phyloP scores from a whole-genome alignment of 2,113 vertebrate species.

The Cololabis saira region DNA sequence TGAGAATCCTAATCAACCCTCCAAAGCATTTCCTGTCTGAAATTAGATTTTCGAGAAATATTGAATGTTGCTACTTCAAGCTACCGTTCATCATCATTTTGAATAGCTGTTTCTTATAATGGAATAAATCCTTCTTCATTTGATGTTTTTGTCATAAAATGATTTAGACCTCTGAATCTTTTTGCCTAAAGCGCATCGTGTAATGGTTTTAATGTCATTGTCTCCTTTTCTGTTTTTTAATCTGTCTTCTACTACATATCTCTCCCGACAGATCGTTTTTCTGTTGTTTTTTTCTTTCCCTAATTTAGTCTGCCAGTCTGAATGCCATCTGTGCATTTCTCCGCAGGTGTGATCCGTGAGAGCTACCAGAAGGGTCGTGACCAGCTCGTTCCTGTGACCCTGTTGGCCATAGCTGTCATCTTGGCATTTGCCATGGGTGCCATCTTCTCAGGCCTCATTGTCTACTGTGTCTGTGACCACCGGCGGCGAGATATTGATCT shows the following conservation, averaged over 20 bases:
- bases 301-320: constrained; percentile 26
- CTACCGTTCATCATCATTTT: constrained; percentile 33
- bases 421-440: constrained; percentile 97
- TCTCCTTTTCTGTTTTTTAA: constrained; percentile 24
- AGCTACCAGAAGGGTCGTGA: constrained; percentile 96
- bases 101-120: constrained; percentile 50
- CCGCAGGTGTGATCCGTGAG: constrained; percentile 96
- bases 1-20: constrained; percentile 67
- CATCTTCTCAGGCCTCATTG: constrained; percentile 94
- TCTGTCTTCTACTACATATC: constrained; percentile 10
- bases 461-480: constrained; percentile 97
- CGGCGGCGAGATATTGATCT: constrained; percentile 88
- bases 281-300: neutral
- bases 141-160: constrained; percentile 53
- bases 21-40: constrained; percentile 59
- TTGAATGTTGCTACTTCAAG: constrained; percentile 55
- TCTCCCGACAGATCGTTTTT: constrained; percentile 22
- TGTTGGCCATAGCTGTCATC: constrained; percentile 95
- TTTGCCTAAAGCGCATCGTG: constrained; percentile 37
- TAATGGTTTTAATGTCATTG: constrained; percentile 42
- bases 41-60: constrained; percentile 62
- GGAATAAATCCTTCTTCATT: constrained; percentile 51
- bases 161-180: constrained; percentile 54
- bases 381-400: constrained; percentile 95
- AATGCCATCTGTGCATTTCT: constrained; percentile 51